Percentiles rank a stretch among this genome's conserved stretches.
Conservation (phyloP, 2,888 invertebrate genomes). For the Pseudolycoriella hygida region DNA sequence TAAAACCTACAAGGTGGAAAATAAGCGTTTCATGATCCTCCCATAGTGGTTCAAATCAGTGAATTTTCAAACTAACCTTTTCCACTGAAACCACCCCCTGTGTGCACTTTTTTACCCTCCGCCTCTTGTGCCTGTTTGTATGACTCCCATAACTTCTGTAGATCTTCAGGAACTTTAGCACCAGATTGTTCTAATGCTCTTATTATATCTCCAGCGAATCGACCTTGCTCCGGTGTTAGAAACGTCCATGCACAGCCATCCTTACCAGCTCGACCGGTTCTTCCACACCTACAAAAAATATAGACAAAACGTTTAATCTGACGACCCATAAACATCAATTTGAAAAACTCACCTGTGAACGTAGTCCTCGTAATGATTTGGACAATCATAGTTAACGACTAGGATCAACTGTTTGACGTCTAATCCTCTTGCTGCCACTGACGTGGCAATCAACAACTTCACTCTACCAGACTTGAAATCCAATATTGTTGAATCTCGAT, state of each 20-base stretch:
- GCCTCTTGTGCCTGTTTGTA: constrained; percentile 83
- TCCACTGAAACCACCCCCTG: constrained; percentile 86
- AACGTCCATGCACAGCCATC: constrained; percentile 97
- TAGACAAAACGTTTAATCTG: background rate
- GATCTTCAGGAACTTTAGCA: constrained; percentile 53
- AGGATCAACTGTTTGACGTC: constrained; percentile 95
- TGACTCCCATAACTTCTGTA: constrained; percentile 66
- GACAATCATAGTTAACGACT: constrained; percentile 97
- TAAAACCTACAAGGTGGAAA: too few relatives aligned
- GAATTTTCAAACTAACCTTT: constrained; percentile 37
- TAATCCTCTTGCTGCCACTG: constrained; percentile 94
- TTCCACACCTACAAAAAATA: constrained; percentile 66
- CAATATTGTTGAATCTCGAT: constrained; percentile 90
- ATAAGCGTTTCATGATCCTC: too few relatives aligned
- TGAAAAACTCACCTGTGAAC: constrained; percentile 64
- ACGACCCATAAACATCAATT: background rate
- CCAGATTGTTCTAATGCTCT: constrained; percentile 80
- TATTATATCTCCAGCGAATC: constrained; percentile 83
- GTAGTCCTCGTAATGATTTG: constrained; percentile 99
- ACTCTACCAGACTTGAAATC: constrained; percentile 95
- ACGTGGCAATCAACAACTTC: constrained; percentile 87
- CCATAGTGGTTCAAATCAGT: background rate
- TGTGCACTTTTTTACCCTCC: constrained; percentile 80
- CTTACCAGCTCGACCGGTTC: constrained; percentile 83
- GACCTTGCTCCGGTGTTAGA: constrained; percentile 83